Percentiles rank a stretch among this genome's conserved stretches.
Evolutionary conservation across 1,140 invertebrate genomes (phyloP).

Genomic region (Tetramorium simillimum): DNA sequence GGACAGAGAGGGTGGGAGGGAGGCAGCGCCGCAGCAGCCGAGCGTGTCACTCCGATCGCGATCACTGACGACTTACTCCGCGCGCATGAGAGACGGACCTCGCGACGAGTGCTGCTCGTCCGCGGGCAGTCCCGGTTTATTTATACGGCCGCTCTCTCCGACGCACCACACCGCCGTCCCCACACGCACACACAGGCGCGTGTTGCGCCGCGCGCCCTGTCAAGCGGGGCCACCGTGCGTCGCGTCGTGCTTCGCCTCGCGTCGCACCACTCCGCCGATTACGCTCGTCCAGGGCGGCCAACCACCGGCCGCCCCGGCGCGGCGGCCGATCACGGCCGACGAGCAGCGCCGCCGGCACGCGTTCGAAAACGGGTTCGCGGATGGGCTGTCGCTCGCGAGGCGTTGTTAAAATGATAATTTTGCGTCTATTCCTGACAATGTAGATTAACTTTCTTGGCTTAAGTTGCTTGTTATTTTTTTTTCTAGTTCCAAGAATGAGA

Average conservation of each 20-base stretch:
- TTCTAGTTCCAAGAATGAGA: too few relatives aligned
- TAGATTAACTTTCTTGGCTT: too few relatives aligned
- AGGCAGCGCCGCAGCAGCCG: neutral
- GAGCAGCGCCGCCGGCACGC: too few relatives aligned
- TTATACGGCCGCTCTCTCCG: conserved; percentile 44
- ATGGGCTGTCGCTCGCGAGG: too few relatives aligned
- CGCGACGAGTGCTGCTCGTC: conserved; percentile 20
- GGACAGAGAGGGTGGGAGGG: too few relatives aligned
- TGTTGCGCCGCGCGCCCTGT: too few relatives aligned
- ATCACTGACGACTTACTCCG: too few relatives aligned
- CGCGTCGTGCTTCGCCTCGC: neutral
- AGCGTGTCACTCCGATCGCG: neutral
- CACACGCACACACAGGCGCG: neutral
- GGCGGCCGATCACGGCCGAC: neutral
- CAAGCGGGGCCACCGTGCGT: too few relatives aligned
- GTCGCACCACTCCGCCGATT: neutral
- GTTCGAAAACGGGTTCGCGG: too few relatives aligned
- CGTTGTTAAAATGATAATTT: too few relatives aligned
- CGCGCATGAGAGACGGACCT: neutral
- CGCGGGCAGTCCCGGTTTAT: conserved; percentile 28
- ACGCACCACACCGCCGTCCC: neutral
- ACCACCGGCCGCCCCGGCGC: neutral
- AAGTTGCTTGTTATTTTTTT: too few relatives aligned
- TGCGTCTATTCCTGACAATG: too few relatives aligned
- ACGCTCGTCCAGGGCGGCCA: neutral